Conservation (phyloP, 2,113 vertebrate species). For the Myxocyprinus asiaticus region DNA sequence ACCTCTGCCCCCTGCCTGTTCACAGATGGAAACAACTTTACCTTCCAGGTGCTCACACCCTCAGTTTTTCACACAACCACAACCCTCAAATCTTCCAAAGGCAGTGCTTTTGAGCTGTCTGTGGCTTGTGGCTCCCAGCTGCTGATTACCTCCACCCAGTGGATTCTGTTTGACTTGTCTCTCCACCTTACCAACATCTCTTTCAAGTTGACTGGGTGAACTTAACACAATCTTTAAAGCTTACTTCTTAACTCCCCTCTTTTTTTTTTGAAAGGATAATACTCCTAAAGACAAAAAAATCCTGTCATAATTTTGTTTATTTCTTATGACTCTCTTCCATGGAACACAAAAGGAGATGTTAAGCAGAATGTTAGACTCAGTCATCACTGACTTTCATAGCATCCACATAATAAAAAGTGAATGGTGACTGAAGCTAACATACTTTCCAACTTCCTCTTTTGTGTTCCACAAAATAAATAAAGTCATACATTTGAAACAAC, state of each 20-base stretch:
- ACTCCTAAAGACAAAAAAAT: too few relatives aligned
- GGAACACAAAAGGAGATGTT: too few relatives aligned
- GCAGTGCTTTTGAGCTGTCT: conserved; percentile 52
- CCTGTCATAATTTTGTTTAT: too few relatives aligned
- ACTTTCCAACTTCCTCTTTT: too few relatives aligned
- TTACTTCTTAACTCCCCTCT: background rate
- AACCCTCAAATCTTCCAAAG: background rate
- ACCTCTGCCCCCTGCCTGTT: conserved; percentile 25
- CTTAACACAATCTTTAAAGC: conserved; percentile 58
- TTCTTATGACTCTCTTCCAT: too few relatives aligned
- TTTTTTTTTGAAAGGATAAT: too few relatives aligned
- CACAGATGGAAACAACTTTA: conserved; percentile 40
- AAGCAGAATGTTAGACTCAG: too few relatives aligned
- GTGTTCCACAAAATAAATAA: too few relatives aligned
- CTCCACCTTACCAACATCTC: conserved; percentile 60
- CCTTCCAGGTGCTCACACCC: conserved; percentile 48
- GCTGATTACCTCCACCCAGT: conserved; percentile 53
- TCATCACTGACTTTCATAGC: too few relatives aligned
- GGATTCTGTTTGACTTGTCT: conserved; percentile 49
- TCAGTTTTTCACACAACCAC: conserved; percentile 48
- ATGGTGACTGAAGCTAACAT: too few relatives aligned
- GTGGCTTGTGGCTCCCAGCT: conserved; percentile 55
- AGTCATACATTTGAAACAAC: too few relatives aligned
- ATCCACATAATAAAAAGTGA: too few relatives aligned
- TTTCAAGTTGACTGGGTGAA: conserved; percentile 47